These are phyloP conservation scores for Leucopsar rothschildi DNA, from an alignment of 2,113 vertebrate species.

Conservation along the genomic window DNA sequence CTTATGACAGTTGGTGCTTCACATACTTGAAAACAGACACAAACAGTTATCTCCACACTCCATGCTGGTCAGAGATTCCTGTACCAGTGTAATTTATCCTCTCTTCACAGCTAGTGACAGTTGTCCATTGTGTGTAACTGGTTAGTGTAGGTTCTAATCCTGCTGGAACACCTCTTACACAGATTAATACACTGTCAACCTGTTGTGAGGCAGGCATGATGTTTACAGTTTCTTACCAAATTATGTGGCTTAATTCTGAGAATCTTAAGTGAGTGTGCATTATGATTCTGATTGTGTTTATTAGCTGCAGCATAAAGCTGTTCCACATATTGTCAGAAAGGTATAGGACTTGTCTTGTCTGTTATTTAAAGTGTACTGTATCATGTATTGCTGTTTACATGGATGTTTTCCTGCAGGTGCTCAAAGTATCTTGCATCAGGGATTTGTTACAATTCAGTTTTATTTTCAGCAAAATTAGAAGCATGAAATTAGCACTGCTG, in stretches of 20 bases:
- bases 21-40: slow-evolving; percentile 65
- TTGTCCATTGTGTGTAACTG: not conserved
- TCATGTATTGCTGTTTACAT: slow-evolving; percentile 74
- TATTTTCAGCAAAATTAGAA: slow-evolving; percentile 62
- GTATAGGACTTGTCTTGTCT: slow-evolving; percentile 46
- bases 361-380: slow-evolving; percentile 74
- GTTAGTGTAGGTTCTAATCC: not conserved
- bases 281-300: slow-evolving; percentile 43
- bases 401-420: slow-evolving; percentile 65
- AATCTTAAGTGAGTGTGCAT: slow-evolving; percentile 51
- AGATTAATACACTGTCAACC: slow-evolving; percentile 34
- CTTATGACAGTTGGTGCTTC: slow-evolving; percentile 67
- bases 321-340: slow-evolving; percentile 45
- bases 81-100: not conserved
- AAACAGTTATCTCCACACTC: slow-evolving; percentile 18
- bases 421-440: slow-evolving; percentile 74
- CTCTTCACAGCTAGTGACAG: not conserved
- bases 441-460: slow-evolving; percentile 68
- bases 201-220: slow-evolving; percentile 44
- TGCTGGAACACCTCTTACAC: not conserved
- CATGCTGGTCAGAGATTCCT: not conserved
- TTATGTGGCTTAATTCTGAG: slow-evolving; percentile 38
- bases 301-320: slow-evolving; percentile 55
- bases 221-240: slow-evolving; percentile 35
- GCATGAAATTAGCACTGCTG: slow-evolving; percentile 47